phyloP scores from a whole-genome alignment of 2,888 invertebrate genomes.

The Athalia circularis region DNA sequence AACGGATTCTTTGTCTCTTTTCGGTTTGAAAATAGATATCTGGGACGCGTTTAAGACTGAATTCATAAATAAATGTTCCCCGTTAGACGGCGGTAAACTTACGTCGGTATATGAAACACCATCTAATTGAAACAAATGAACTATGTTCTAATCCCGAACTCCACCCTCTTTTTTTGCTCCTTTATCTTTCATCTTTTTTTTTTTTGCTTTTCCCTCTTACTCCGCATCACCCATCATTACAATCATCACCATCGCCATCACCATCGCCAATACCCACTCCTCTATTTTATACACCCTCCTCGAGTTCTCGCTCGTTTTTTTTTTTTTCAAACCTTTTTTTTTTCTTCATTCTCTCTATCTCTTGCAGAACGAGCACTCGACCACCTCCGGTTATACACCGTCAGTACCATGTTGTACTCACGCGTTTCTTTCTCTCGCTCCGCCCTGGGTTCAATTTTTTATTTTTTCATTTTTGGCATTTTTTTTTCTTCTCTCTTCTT shows the following conservation, averaged over 20 bases:
- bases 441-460: constrained; percentile 9
- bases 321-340: constrained; percentile 47
- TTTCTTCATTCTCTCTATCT: neutral
- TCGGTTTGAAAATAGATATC: constrained; percentile 66
- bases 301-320: constrained; percentile 47
- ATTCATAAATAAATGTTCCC: constrained; percentile 44
- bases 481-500: constrained; percentile 30
- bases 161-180: constrained; percentile 5
- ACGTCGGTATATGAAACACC: constrained; percentile 2
- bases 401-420: constrained; percentile 46
- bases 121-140: constrained; percentile 30
- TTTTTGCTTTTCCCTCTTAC: neutral
- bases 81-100: constrained; percentile 1
- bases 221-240: constrained; percentile 26
- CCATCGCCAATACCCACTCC: constrained; percentile 10
- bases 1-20: constrained; percentile 63
- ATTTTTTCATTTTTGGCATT: too few relatives aligned
- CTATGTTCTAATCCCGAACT: constrained; percentile 3
- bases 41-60: constrained; percentile 59
- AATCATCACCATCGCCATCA: constrained; percentile 30
- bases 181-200: constrained; percentile 4
- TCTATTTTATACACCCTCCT: neutral
- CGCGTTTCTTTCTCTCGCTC: constrained; percentile 42
- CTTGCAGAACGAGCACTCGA: constrained; percentile 12
- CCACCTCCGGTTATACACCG: constrained; percentile 42